phyloP scores from a whole-genome alignment of 2,113 vertebrate genomes.

The Acrocephalus kingi region DNA sequence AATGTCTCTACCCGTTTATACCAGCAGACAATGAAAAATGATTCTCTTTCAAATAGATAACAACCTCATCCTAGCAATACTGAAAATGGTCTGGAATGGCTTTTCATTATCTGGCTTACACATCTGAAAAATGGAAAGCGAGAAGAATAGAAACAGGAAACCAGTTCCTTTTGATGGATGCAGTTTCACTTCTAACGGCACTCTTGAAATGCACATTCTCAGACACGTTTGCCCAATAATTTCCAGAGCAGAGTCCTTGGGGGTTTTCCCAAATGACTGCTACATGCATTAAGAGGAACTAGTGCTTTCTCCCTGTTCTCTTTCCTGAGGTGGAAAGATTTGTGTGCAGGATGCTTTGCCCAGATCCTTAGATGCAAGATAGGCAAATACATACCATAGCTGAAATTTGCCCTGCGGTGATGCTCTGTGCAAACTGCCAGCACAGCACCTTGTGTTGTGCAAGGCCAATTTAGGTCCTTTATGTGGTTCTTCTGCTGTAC shows the following conservation, averaged over 20 bases:
- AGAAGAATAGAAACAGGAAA: slow-evolving; percentile 40
- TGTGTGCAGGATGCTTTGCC: slow-evolving; percentile 16
- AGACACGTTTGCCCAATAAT: slow-evolving; percentile 23
- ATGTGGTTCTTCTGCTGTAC: slow-evolving; percentile 27
- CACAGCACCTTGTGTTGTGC: neutral
- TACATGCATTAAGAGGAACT: neutral
- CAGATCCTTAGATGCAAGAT: slow-evolving; percentile 40
- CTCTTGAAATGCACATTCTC: slow-evolving; percentile 36
- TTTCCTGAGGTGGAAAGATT: slow-evolving; percentile 1
- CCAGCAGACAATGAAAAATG: slow-evolving; percentile 48
- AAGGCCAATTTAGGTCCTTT: slow-evolving; percentile 17
- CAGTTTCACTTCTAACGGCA: slow-evolving; percentile 25
- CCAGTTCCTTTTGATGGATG: slow-evolving; percentile 37
- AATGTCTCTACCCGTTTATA: slow-evolving; percentile 5
- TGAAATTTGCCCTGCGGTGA: slow-evolving; percentile 35
- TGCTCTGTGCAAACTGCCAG: slow-evolving; percentile 18
- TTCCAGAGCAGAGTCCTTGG: slow-evolving; percentile 30
- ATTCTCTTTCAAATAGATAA: slow-evolving; percentile 43
- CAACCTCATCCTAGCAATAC: slow-evolving; percentile 35
- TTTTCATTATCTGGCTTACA: slow-evolving; percentile 54
- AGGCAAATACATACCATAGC: slow-evolving; percentile 34
- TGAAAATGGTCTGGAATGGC: slow-evolving; percentile 44
- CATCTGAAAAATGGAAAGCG: slow-evolving; percentile 52
- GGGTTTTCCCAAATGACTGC: slow-evolving; percentile 54
- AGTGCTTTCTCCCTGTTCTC: neutral